Evolutionary conservation across 2,797 vertebrate genomes (phyloP), one percentile per base, ranked within the genome.

Genomic region (Tragopan temminckii): DNA sequence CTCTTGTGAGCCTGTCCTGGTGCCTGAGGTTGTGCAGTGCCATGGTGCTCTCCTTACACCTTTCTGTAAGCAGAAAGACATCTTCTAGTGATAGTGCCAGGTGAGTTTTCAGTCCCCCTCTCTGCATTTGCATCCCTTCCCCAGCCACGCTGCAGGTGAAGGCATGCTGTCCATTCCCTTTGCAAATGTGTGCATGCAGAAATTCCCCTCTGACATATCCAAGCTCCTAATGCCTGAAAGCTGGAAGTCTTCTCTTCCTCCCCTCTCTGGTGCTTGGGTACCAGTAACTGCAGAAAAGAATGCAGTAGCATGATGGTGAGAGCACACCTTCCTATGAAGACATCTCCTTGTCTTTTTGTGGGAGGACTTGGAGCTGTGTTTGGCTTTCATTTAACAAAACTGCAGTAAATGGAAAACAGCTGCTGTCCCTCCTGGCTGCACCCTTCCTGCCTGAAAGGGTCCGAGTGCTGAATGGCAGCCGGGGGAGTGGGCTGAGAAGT

Each of bases 221-320:
- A 13, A 67, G 92, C 79, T 90, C 66, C 81, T n/a, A 0, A 1
- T 40, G 75, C 90, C 4, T 0, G 80, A 46, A 1, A 4, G 12
- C 61, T 55, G 79, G 62, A 66, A 50, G 7, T 57, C 59, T 46
- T 20, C 71, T 64, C 80, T 57, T 50, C 84, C 78, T 42, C 33
- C 27, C 42, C 46, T 50, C 33, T 77, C 57, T 72, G 55, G 16
- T n/a, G 71, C 27, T 87, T 74, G 64, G 25, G 31, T n/a, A 0
- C 46, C 42, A 63, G 4, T 11, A 45, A 14, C 75, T 1, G 42
- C 74, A 38, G 75, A 17, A 13, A 13, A n/a, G 46, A 53, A 4
- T 68, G 52, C 27, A 33, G 1, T 10, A 46, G 72, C 64, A 46
- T 0, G 0, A 0, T 18, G 78, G 78, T 58, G 33, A 35, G 50